A percentile compares a stretch with the other conserved stretches of the same genome.
Conservation (phyloP, 2,113 vertebrate genomes). For the Gallinago jamesoni region DNA sequence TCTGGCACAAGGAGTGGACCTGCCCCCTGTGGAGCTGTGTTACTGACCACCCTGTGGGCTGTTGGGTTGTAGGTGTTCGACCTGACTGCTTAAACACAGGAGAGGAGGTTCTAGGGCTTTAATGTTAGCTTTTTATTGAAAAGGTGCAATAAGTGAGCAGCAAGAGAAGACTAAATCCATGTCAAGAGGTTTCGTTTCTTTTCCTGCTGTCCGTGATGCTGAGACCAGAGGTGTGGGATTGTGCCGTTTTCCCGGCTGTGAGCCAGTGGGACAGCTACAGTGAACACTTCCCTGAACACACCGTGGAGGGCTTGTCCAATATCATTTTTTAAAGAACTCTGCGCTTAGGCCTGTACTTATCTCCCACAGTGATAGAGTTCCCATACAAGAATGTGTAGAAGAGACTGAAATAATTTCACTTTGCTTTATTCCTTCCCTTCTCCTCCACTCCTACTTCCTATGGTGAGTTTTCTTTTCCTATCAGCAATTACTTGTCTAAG, state of each 20-base stretch:
- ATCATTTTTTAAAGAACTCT: accelerated
- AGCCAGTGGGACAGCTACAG: accelerated
- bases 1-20: accelerated
- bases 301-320: background rate
- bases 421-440: background rate
- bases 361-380: background rate
- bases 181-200: background rate
- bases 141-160: background rate
- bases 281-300: accelerated
- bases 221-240: accelerated
- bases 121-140: background rate
- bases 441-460: background rate
- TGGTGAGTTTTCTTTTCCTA: background rate
- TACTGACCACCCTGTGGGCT: accelerated
- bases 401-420: background rate
- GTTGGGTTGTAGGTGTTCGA: too few relatives aligned
- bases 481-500: background rate
- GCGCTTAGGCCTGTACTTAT: background rate
- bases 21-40: accelerated
- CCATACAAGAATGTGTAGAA: background rate
- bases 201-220: background rate
- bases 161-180: background rate
- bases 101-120: background rate
- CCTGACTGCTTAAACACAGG: background rate
- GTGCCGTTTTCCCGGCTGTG: background rate